These are phyloP conservation scores for Cnemophilus loriae DNA, from an alignment of 2,113 vertebrate genomes.

Conservation along the genomic window DNA sequence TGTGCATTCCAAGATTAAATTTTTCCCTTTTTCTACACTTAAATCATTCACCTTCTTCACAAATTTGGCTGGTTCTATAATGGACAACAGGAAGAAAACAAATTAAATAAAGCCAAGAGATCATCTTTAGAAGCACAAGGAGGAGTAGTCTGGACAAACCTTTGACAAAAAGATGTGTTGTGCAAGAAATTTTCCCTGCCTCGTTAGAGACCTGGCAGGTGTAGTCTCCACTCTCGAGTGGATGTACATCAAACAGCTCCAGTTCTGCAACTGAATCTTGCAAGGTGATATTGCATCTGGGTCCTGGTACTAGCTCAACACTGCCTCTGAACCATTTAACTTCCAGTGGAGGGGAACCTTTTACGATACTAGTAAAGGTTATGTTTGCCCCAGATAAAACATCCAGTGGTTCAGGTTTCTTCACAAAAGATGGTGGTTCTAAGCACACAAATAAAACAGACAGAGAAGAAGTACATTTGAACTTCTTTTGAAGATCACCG, in stretches of 20 bases:
- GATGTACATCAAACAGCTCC: slow-evolving; percentile 82
- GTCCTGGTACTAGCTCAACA: slow-evolving; percentile 82
- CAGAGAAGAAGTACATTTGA: not conserved
- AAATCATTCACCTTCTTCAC: slow-evolving; percentile 87
- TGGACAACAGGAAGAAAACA: not conserved
- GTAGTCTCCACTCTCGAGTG: slow-evolving; percentile 87
- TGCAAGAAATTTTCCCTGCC: slow-evolving; percentile 87
- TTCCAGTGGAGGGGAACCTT: slow-evolving; percentile 86
- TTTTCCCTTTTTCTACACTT: slow-evolving; percentile 85
- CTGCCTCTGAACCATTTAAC: slow-evolving; percentile 94
- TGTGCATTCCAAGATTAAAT: slow-evolving; percentile 85
- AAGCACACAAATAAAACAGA: slow-evolving; percentile 10
- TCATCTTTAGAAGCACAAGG: not conserved
- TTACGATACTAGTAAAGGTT: slow-evolving; percentile 84
- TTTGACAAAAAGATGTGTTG: slow-evolving; percentile 88
- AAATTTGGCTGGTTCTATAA: slow-evolving; percentile 89
- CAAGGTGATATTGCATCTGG: slow-evolving; percentile 80
- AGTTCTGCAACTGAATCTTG: slow-evolving; percentile 81
- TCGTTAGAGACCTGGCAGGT: slow-evolving; percentile 91
- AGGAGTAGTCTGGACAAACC: slow-evolving; percentile 75
- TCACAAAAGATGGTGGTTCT: slow-evolving; percentile 95
- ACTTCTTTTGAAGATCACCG: not conserved
- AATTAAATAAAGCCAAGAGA: not conserved
- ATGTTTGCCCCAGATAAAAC: slow-evolving; percentile 84
- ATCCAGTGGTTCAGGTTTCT: slow-evolving; percentile 84